phyloP scores from a whole-genome alignment of 2,113 vertebrate genomes.

The Mastomys natalensis region DNA sequence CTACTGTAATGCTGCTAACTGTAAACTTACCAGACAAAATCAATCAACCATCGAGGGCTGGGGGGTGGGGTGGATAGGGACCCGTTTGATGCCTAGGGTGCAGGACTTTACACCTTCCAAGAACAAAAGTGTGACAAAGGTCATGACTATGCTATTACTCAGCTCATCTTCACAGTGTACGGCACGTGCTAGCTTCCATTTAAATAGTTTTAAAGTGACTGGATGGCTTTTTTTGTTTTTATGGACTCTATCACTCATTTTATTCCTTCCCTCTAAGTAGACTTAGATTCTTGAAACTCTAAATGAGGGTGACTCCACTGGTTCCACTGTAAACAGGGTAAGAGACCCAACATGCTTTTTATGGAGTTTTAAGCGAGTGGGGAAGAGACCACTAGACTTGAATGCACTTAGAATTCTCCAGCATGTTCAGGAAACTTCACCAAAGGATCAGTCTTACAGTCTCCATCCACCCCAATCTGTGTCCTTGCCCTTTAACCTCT shows the following conservation, averaged over 20 bases:
- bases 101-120: background rate
- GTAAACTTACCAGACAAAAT: background rate
- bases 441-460: background rate
- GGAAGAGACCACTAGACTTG: background rate
- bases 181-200: background rate
- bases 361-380: background rate
- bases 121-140: background rate
- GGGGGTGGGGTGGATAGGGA: background rate
- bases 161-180: background rate
- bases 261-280: background rate
- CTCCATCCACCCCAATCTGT: background rate
- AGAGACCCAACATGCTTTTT: background rate
- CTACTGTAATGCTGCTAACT: background rate
- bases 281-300: background rate
- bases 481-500: background rate
- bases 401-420: background rate
- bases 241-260: background rate
- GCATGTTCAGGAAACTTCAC: conserved; percentile 17
- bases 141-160: background rate
- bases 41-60: background rate
- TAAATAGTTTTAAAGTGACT: background rate
- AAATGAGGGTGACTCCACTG: background rate
- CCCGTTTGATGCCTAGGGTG: background rate
- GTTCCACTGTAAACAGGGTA: background rate
- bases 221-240: background rate